These are phyloP conservation scores for Desoria tigrina DNA, from an alignment of 2,888 invertebrate species.

Conservation along the genomic window DNA sequence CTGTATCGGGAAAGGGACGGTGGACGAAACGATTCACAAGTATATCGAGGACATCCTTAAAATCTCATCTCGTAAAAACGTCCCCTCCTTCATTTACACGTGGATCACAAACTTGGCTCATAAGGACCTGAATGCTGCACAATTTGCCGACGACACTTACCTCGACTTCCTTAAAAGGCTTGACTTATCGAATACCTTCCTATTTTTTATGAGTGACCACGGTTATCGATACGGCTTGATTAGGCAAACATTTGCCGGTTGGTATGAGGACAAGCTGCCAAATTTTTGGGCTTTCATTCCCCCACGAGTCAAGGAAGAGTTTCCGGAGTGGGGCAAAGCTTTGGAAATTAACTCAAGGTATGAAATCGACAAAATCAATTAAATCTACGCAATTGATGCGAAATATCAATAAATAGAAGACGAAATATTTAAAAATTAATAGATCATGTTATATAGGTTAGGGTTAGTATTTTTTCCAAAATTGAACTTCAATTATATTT, in stretches of 20 bases:
- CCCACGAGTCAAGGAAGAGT: constrained; percentile 20
- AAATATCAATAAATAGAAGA: neutral
- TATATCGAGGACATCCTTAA: constrained; percentile 33
- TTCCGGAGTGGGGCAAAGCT: constrained; percentile 31
- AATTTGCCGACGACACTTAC: constrained; percentile 36
- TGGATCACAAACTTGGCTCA: constrained; percentile 48
- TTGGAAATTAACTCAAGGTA: constrained; percentile 43
- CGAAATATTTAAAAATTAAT: neutral
- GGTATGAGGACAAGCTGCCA: constrained; percentile 57
- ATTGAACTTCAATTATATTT: too few relatives aligned
- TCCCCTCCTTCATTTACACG: constrained; percentile 42
- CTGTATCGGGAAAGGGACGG: constrained; percentile 43
- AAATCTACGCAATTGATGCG: too few relatives aligned
- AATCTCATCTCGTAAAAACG: constrained; percentile 17
- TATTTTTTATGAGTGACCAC: constrained; percentile 75
- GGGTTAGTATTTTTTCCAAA: neutral
- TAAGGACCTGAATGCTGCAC: constrained; percentile 36
- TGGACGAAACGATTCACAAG: constrained; percentile 40
- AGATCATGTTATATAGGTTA: neutral
- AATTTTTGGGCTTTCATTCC: constrained; percentile 47
- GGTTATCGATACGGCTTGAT: constrained; percentile 66
- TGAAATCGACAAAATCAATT: too few relatives aligned
- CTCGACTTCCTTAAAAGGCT: constrained; percentile 27
- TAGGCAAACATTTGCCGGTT: constrained; percentile 68
- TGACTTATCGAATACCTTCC: constrained; percentile 66